These are phyloP conservation scores for Glomeris maerens DNA, from an alignment of 1,140 invertebrate genomes.

Conservation along the genomic window DNA sequence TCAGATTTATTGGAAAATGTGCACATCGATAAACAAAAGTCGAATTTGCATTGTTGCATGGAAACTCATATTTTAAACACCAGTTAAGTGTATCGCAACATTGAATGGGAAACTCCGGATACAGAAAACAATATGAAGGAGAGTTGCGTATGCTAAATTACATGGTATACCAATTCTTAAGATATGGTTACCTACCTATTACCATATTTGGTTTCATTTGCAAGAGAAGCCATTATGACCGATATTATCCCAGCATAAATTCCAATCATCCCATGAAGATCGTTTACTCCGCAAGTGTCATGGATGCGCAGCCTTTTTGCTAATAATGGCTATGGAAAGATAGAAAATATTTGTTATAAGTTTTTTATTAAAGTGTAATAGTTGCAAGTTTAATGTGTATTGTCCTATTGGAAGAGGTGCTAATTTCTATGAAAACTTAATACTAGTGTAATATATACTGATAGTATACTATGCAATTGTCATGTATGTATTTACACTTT, in stretches of 20 bases:
- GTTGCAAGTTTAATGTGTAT: no score
- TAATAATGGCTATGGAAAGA: conserved; percentile 26
- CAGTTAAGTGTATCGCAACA: background rate
- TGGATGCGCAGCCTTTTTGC: conserved; percentile 30
- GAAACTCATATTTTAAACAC: background rate
- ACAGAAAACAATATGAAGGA: background rate
- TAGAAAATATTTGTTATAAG: background rate
- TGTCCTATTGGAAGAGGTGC: no score
- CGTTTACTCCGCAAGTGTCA: conserved; percentile 40
- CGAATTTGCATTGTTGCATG: background rate
- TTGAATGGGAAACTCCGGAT: background rate
- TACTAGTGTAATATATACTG: no score
- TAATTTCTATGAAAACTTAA: no score
- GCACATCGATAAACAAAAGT: background rate
- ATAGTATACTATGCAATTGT: no score
- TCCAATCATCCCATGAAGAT: conserved; percentile 40
- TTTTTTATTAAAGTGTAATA: background rate
- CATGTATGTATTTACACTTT: no score
- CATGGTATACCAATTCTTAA: no score
- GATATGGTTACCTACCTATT: conserved; percentile 11
- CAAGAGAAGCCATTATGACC: conserved; percentile 25
- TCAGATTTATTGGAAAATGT: no score
- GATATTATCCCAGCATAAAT: conserved; percentile 32
- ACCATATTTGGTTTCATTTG: conserved; percentile 29
- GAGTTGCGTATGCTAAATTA: background rate